A percentile compares a stretch with the other conserved stretches of the same genome.
Conservation (phyloP, 1,140 invertebrate species). For the Eurosta solidaginis region DNA sequence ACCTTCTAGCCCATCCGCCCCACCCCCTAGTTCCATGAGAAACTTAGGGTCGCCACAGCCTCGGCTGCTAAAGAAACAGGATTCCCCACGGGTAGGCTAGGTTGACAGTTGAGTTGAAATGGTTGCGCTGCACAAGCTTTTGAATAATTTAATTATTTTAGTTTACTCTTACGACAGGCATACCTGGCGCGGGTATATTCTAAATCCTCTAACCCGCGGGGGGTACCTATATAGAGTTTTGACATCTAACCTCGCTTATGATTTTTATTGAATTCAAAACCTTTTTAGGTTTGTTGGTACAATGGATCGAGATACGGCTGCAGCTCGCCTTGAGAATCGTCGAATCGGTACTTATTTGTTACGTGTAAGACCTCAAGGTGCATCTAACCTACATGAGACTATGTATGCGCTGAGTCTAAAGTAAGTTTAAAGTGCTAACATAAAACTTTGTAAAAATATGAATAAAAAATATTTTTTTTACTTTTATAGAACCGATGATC, state of each 20-base stretch:
- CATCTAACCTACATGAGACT: conserved; percentile 67
- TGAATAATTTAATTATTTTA: too few species aligned
- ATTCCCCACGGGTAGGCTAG: too few species aligned
- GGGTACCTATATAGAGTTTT: background rate
- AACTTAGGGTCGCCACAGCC: too few species aligned
- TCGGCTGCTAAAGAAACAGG: too few species aligned
- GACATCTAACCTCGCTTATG: too few species aligned
- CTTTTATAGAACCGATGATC: conserved; percentile 51
- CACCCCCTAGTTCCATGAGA: too few species aligned
- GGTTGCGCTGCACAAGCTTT: too few species aligned
- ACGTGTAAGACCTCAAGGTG: conserved; percentile 73
- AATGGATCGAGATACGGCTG: conserved; percentile 84
- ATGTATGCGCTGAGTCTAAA: conserved; percentile 88
- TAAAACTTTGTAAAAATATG: background rate
- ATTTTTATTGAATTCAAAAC: background rate
- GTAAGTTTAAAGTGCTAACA: conserved; percentile 65
- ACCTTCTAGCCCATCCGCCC: too few species aligned
- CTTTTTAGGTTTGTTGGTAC: conserved; percentile 73
- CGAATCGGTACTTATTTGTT: conserved; percentile 89
- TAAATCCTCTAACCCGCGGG: too few species aligned
- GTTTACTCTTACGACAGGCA: background rate
- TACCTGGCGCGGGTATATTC: too few species aligned
- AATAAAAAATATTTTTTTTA: background rate
- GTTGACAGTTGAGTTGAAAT: too few species aligned
- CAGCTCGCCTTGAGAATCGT: conserved; percentile 75